Evolutionary conservation across 2,797 vertebrate genomes (phyloP).

Genomic region (Enteromius viviparus): DNA sequence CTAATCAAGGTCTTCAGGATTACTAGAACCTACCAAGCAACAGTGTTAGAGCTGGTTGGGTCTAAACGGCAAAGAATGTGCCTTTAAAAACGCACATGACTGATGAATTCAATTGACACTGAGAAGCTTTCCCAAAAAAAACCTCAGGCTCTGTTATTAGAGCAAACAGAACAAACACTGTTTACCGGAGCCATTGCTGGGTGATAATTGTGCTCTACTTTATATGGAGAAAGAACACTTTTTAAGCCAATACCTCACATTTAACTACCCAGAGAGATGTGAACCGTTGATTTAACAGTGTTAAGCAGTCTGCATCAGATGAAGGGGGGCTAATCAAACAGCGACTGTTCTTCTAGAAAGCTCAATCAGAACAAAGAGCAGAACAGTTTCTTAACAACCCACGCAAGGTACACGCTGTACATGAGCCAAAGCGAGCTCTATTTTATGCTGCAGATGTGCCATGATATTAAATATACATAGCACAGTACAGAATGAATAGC

Average conservation of each 20-base stretch:
- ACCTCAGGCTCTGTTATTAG: neutral
- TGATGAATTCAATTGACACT: neutral
- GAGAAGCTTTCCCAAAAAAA: neutral
- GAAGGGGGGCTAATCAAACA: slow-evolving; percentile 31
- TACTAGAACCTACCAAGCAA: neutral
- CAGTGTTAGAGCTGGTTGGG: neutral
- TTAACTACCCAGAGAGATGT: slow-evolving; percentile 24
- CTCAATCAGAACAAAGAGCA: slow-evolving; percentile 29
- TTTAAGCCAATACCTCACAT: slow-evolving; percentile 15
- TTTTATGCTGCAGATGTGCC: neutral
- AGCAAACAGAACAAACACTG: slow-evolving; percentile 3
- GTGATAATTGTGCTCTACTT: slow-evolving; percentile 5
- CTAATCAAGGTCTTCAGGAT: neutral
- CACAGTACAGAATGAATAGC: neutral
- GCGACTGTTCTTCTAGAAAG: slow-evolving; percentile 25
- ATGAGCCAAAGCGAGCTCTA: neutral
- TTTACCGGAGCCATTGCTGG: neutral
- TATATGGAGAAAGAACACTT: slow-evolving; percentile 4
- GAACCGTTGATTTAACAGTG: slow-evolving; percentile 2
- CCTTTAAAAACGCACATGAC: neutral
- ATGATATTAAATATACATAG: neutral
- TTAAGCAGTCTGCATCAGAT: slow-evolving; percentile 1
- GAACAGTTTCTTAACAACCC: slow-evolving; percentile 20
- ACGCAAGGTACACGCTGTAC: neutral
- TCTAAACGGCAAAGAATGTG: neutral